Conservation (phyloP, 2,888 invertebrate genomes). For the Schizaphis graminum region DNA sequence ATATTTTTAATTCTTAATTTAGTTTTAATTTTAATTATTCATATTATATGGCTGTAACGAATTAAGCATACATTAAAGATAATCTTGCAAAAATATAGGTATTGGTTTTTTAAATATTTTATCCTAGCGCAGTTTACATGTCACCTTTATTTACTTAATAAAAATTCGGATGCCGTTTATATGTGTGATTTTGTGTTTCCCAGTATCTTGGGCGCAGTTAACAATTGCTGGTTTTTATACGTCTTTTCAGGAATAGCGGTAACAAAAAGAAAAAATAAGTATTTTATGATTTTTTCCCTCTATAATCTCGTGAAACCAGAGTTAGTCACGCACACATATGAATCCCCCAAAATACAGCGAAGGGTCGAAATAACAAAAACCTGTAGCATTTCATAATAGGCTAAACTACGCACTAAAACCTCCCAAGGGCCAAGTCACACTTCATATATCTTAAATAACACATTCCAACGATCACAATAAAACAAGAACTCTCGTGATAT, state of each 20-base stretch:
- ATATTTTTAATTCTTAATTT: no score
- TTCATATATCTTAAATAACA: not conserved
- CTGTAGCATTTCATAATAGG: not conserved
- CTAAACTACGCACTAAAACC: not conserved
- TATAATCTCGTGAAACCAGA: not conserved
- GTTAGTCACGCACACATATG: not conserved
- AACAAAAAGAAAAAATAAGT: not conserved
- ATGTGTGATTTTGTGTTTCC: no score
- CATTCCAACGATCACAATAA: not conserved
- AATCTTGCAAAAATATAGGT: no score
- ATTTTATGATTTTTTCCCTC: not conserved
- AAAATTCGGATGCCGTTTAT: no score
- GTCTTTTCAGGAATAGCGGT: not conserved
- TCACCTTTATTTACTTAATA: no score
- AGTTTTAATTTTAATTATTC: no score
- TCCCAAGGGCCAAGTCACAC: not conserved
- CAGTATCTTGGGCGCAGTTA: no score
- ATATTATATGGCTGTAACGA: no score
- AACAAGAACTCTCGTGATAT: not conserved
- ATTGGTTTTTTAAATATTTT: no score
- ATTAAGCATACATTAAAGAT: no score
- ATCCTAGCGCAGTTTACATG: no score
- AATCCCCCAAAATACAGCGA: not conserved
- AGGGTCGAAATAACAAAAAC: not conserved
- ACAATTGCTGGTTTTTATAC: no score